Percentiles rank a stretch among this genome's conserved stretches.
phyloP scores from a whole-genome alignment of 2,888 invertebrate species.

The Sminthurides aquaticus region DNA sequence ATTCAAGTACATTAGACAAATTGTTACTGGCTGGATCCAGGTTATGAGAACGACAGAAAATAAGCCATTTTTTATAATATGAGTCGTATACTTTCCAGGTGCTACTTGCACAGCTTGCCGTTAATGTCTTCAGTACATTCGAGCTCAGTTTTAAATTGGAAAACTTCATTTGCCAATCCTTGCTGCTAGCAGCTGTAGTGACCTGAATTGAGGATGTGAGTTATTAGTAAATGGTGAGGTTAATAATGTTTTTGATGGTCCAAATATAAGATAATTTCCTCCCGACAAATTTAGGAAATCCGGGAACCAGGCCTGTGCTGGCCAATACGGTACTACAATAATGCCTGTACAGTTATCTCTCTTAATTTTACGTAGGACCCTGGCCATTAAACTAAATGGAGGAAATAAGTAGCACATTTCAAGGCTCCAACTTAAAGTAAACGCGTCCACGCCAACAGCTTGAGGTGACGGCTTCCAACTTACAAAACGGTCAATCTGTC shows the following conservation, averaged over 20 bases:
- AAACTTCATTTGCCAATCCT: neutral
- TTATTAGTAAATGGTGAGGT: neutral
- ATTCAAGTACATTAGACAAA: neutral
- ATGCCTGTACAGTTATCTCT: conserved; percentile 16
- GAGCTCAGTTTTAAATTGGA: neutral
- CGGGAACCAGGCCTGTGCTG: conserved; percentile 24
- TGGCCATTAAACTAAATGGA: conserved; percentile 14
- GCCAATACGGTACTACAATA: conserved; percentile 21
- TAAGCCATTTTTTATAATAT: conserved; percentile 9
- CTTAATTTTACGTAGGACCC: conserved; percentile 18
- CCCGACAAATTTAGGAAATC: neutral
- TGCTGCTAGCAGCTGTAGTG: neutral
- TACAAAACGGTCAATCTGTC: conserved; percentile 16
- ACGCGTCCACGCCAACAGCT: conserved; percentile 19
- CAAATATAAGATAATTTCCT: neutral
- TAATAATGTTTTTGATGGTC: neutral
- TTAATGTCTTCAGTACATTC: neutral
- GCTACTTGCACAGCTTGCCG: neutral
- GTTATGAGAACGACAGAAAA: conserved; percentile 6
- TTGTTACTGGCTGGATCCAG: neutral
- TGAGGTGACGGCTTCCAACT: conserved; percentile 15
- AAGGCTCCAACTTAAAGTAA: conserved; percentile 17
- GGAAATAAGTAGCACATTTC: conserved; percentile 24
- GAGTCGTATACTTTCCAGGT: conserved; percentile 15
- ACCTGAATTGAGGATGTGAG: neutral